These are phyloP conservation scores for Aythya baeri DNA, from an alignment of 2,113 vertebrate species.

Conservation along the genomic window DNA sequence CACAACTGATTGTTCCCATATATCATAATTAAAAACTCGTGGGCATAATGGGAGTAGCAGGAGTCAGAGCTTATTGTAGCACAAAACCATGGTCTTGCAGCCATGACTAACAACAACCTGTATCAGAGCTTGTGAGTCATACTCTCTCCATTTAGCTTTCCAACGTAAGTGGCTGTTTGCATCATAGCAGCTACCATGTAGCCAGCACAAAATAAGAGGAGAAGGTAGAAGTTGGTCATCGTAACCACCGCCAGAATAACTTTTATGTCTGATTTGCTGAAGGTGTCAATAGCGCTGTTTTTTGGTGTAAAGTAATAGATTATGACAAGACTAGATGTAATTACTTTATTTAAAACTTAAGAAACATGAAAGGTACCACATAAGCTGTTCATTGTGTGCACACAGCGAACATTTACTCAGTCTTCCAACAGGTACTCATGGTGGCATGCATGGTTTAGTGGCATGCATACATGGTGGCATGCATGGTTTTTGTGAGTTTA, in stretches of 20 bases:
- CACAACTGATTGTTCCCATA: not conserved
- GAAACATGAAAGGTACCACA: not conserved
- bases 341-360: not conserved
- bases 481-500: not conserved
- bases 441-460: not conserved
- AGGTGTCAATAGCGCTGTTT: not conserved
- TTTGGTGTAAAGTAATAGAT: not conserved
- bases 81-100: not conserved
- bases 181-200: not conserved
- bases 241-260: not conserved
- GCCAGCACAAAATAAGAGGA: not conserved
- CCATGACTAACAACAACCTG: conserved; percentile 39
- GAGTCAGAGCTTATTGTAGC: conserved; percentile 14
- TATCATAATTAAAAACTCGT: conserved; percentile 32
- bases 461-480: not conserved
- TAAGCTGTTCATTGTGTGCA: not conserved
- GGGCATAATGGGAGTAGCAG: conserved; percentile 9
- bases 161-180: not conserved
- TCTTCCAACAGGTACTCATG: not conserved
- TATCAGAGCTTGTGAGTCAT: conserved; percentile 12
- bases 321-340: not conserved
- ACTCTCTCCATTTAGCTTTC: not conserved
- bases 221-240: not conserved
- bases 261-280: not conserved
- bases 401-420: not conserved